Conservation (phyloP, 2,113 vertebrate genomes). For the Crotalus helleri region DNA sequence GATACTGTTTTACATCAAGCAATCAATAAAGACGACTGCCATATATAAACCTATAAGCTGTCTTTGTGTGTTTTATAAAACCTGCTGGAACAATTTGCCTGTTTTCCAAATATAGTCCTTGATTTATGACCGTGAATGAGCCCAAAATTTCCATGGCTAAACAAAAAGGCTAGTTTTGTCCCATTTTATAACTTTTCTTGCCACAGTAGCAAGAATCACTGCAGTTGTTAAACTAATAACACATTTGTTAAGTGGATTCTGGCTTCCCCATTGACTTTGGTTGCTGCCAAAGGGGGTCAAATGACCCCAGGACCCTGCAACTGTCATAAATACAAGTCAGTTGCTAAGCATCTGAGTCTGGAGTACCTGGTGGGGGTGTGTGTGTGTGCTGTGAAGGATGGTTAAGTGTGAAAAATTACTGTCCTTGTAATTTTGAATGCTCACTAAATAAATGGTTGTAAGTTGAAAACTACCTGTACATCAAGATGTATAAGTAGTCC, state of each 20-base stretch:
- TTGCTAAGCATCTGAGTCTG: too few species aligned
- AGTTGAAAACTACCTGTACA: too few species aligned
- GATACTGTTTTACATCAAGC: conserved; percentile 73
- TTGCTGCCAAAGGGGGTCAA: too few species aligned
- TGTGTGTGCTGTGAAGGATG: too few species aligned
- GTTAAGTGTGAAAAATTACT: too few species aligned
- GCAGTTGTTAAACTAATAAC: background rate
- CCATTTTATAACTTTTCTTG: background rate
- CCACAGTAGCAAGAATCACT: background rate
- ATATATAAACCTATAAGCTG: conserved; percentile 56
- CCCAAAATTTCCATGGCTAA: background rate
- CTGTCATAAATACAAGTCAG: too few species aligned
- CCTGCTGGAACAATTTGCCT: background rate
- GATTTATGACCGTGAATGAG: background rate
- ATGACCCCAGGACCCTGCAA: too few species aligned
- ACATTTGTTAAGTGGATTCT: background rate
- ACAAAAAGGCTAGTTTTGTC: background rate
- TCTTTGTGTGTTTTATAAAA: conserved; percentile 56
- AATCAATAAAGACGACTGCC: conserved; percentile 81
- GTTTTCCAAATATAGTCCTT: background rate
- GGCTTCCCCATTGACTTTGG: too few species aligned
- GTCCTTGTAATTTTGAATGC: too few species aligned
- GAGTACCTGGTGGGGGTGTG: too few species aligned
- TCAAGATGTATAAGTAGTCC: too few species aligned
- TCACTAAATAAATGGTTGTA: too few species aligned